Evolutionary conservation across 2,113 vertebrate genomes (phyloP).

Genomic region (Genyomyrus donnyi): DNA sequence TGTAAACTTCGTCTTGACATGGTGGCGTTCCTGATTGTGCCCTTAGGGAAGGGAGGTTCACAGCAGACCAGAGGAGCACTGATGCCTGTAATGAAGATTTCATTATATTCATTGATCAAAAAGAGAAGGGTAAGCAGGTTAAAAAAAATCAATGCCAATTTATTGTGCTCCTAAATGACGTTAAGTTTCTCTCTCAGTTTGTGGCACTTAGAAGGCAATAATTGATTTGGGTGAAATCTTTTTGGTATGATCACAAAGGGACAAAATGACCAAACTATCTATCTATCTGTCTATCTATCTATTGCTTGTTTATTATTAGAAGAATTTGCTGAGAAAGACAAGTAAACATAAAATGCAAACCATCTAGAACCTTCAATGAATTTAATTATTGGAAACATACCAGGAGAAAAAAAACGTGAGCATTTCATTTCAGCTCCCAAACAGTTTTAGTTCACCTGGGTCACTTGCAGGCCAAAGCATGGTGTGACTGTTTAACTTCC

Average conservation of each 20-base stretch:
- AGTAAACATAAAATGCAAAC: background rate
- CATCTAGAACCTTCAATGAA: background rate
- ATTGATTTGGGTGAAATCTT: background rate
- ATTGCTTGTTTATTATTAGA: background rate
- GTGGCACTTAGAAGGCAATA: background rate
- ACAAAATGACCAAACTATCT: background rate
- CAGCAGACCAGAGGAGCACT: slow-evolving; percentile 7
- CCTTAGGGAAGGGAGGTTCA: background rate
- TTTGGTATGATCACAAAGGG: background rate
- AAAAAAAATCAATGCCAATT: slow-evolving; percentile 14
- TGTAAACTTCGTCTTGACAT: background rate
- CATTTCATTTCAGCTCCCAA: background rate
- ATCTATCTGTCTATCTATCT: background rate
- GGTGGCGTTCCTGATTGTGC: background rate
- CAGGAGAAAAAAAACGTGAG: background rate
- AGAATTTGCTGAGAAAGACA: background rate
- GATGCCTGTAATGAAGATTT: slow-evolving; percentile 19
- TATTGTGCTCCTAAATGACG: slow-evolving; percentile 2
- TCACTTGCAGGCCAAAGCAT: background rate
- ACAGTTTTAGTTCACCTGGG: background rate
- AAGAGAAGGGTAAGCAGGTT: slow-evolving; percentile 15
- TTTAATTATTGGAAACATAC: background rate
- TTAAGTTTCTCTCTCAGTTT: background rate
- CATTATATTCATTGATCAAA: slow-evolving; percentile 17
- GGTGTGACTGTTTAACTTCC: too few relatives aligned